These are phyloP conservation scores for Atta cephalotes DNA, from an alignment of 1,140 invertebrate species.

Conservation along the genomic window DNA sequence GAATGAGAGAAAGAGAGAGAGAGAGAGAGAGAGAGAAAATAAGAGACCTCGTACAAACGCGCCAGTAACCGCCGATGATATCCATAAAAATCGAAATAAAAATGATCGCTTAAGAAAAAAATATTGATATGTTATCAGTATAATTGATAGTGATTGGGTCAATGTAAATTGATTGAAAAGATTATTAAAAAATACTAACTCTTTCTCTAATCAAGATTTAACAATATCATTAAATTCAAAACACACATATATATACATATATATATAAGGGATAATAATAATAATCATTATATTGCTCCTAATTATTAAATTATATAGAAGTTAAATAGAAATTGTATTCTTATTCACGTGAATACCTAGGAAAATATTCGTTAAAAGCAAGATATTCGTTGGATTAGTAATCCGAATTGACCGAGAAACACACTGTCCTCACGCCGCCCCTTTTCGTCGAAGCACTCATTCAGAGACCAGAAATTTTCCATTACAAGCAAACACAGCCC, in stretches of 20 bases:
- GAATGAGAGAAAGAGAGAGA: background rate
- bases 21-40: too few relatives aligned
- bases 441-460: background rate
- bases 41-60: background rate
- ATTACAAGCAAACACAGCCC: slow-evolving; percentile 26
- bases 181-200: background rate
- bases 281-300: background rate
- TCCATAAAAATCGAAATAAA: background rate
- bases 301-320: background rate
- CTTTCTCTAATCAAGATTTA: too few relatives aligned
- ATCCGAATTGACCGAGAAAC: slow-evolving; percentile 7
- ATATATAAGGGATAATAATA: background rate
- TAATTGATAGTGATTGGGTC: background rate
- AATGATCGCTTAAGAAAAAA: background rate
- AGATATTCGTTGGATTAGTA: background rate
- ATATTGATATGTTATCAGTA: background rate
- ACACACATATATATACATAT: background rate
- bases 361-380: background rate
- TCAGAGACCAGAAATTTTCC: slow-evolving; percentile 33
- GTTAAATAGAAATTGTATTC: background rate
- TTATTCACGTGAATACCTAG: too few relatives aligned
- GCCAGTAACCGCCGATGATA: background rate
- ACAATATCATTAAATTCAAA: background rate
- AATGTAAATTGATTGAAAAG: background rate
- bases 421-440: background rate